Evolutionary conservation across 2,888 invertebrate species (phyloP).

Genomic region (Fragum sueziense): DNA sequence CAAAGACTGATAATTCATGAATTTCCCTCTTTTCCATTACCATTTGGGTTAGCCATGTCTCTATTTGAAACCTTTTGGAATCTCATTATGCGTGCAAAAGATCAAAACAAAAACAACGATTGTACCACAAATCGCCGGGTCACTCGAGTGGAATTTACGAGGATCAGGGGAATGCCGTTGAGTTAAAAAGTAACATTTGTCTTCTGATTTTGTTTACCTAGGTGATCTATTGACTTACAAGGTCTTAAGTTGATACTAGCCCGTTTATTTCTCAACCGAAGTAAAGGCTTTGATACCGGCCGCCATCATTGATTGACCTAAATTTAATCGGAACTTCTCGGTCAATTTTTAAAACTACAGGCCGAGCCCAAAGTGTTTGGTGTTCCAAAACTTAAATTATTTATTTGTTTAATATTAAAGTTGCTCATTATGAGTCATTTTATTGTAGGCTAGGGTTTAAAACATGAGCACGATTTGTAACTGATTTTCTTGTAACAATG

Average conservation of each 20-base stretch:
- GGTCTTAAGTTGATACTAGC: not conserved
- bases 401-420: too few relatives aligned
- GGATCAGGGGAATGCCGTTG: not conserved
- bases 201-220: not conserved
- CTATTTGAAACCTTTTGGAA: not conserved
- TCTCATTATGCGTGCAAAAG: not conserved
- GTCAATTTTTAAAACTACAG: too few relatives aligned
- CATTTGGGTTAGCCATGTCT: not conserved
- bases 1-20: not conserved
- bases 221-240: not conserved
- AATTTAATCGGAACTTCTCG: not conserved
- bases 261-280: too few relatives aligned
- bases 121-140: not conserved
- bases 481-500: too few relatives aligned
- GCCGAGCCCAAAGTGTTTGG: too few relatives aligned
- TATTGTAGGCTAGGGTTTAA: too few relatives aligned
- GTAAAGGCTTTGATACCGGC: too few relatives aligned
- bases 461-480: too few relatives aligned
- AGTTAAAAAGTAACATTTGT: not conserved
- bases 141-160: not conserved
- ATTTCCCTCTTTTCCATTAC: not conserved
- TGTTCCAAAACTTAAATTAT: too few relatives aligned
- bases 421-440: too few relatives aligned
- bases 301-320: not conserved
- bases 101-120: not conserved